Base-by-base conservation (phyloP, 1,140 invertebrate species). In the Sarcophaga bullata region DNA sequence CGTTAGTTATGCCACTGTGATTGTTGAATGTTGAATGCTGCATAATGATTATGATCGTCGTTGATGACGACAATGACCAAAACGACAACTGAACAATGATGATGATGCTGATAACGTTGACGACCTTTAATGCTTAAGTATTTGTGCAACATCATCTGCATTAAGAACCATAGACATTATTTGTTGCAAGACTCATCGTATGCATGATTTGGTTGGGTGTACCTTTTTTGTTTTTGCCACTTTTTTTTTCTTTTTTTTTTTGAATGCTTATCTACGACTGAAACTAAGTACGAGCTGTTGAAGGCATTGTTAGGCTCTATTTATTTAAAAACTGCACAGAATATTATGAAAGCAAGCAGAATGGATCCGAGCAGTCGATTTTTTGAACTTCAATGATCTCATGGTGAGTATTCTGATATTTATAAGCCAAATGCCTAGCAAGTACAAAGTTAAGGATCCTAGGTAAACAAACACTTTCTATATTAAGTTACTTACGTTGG, bases 61-160 rank as follows among this genome's bases (percentile, higher is more conserved):
- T 19, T 68, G 62, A 68, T 68, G 62, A 68, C 17, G 62, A 68
- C 62, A 19, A 68, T 68, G 62, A 68, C 62, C 62, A 68, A 68
- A 68, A 68, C 62, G 62, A 68, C 62, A 68, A 19, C 62, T 68
- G 17, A 68, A 68, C 62, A 68, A 68, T 68, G 62, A 68, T 15
- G 62, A 68, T n/a, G 54, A 58, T 58, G 54, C 15, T 58, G 54
- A 58, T 58, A 58, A 58, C 54, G 54, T 58, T 68, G 62, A 68
- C 62, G 62, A 68, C 62, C 62, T 68, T 68, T 68, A 68, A 68
- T 68, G 62, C 19, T 68, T 68, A 19, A 68, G 62, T 19, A 68
- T 68, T 68, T 68, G 25, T 37, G 62, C 62, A 68, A 68, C 62
- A 25, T 68, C 62, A 68, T 68, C 62, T 68, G 62, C 62, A 68